A percentile compares a stretch with the other conserved stretches of the same genome.
phyloP scores from a whole-genome alignment of 1,140 invertebrate species.

The Apis cerana region DNA sequence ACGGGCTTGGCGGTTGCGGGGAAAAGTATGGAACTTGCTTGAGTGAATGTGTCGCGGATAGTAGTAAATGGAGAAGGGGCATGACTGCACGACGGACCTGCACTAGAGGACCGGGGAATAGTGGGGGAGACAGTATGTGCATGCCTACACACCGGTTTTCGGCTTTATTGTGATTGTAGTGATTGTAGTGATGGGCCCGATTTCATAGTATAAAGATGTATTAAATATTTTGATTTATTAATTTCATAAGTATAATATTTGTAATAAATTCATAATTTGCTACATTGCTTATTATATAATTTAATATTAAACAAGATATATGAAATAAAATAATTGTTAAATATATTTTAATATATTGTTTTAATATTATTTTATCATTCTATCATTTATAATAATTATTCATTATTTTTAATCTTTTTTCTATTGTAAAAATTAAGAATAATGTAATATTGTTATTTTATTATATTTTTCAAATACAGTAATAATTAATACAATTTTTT shows the following conservation, averaged over 20 bases:
- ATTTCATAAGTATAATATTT: too few relatives aligned
- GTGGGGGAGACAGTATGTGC: conserved; percentile 17
- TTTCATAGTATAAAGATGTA: background rate
- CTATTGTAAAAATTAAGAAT: too few relatives aligned
- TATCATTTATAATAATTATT: too few relatives aligned
- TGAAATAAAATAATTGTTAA: too few relatives aligned
- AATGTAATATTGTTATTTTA: too few relatives aligned
- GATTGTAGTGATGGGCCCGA: conserved; percentile 33
- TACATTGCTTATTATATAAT: background rate
- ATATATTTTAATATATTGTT: too few relatives aligned
- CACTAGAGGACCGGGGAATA: conserved; percentile 22
- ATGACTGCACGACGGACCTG: background rate
- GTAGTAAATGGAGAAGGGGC: conserved; percentile 10
- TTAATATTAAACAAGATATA: background rate
- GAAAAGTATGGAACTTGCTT: conserved; percentile 21
- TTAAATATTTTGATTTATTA: accelerated
- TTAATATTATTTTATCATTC: too few relatives aligned
- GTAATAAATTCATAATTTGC: background rate
- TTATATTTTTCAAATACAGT: too few relatives aligned
- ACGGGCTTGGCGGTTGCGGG: conserved; percentile 41
- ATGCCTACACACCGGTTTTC: conserved; percentile 47
- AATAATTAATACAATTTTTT: too few relatives aligned
- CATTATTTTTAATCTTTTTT: too few relatives aligned
- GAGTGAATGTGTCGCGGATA: conserved; percentile 43
- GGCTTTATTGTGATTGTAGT: conserved; percentile 10